Percentiles rank a stretch among this genome's conserved stretches.
These are phyloP conservation scores for Microctenopoma lineatum DNA, from an alignment of 2,797 vertebrate genomes.

Conservation along the genomic window DNA sequence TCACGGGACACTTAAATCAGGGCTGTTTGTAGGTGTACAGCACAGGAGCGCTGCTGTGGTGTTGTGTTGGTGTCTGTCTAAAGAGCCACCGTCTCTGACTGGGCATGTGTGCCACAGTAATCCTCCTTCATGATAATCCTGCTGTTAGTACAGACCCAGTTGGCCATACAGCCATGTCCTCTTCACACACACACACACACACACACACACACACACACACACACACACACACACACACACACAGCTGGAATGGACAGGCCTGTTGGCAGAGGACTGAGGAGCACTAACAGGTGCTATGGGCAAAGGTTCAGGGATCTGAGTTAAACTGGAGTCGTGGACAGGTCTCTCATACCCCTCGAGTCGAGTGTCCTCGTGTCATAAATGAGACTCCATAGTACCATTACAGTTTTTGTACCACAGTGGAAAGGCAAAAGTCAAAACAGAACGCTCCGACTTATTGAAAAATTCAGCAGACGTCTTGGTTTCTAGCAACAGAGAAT, in stretches of 20 bases:
- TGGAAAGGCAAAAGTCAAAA: neutral
- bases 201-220: slow-evolving; percentile 61
- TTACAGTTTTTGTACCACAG: neutral
- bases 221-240: slow-evolving; percentile 35
- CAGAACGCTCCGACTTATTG: accelerated
- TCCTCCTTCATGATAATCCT: slow-evolving; percentile 74
- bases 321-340: slow-evolving; percentile 46
- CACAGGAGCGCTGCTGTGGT: slow-evolving; percentile 1
- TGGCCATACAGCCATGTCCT: slow-evolving; percentile 63
- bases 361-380: slow-evolving; percentile 39
- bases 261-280: slow-evolving; percentile 71
- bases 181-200: slow-evolving; percentile 33
- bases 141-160: slow-evolving; percentile 66
- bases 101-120: slow-evolving; percentile 66
- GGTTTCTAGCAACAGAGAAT: neutral
- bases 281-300: slow-evolving; percentile 74
- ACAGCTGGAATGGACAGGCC: slow-evolving; percentile 70
- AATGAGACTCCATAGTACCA: slow-evolving; percentile 19
- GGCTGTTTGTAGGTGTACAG: slow-evolving; percentile 8
- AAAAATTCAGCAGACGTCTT: slow-evolving; percentile 6
- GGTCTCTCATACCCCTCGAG: slow-evolving; percentile 39
- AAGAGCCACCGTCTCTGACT: slow-evolving; percentile 12
- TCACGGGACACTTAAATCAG: neutral
- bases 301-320: slow-evolving; percentile 53
- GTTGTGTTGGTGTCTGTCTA: slow-evolving; percentile 3